phyloP scores from a whole-genome alignment of 2,113 vertebrate genomes.

The Coptodon bakossiorum region DNA sequence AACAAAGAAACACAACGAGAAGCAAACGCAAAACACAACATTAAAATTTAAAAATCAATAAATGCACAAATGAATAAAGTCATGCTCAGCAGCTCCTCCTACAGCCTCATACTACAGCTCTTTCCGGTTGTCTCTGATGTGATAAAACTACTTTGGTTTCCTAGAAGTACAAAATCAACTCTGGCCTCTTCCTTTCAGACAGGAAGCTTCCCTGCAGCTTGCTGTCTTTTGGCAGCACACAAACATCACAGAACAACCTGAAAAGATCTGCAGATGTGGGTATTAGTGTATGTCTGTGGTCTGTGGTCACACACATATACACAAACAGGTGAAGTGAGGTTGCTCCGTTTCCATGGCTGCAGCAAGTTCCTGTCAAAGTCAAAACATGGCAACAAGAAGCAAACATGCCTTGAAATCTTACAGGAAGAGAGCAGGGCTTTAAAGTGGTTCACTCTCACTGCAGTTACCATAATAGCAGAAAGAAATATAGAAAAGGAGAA shows the following conservation, averaged over 20 bases:
- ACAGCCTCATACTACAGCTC: neutral
- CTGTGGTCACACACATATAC: neutral
- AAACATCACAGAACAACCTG: neutral
- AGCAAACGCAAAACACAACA: neutral
- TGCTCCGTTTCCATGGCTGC: neutral
- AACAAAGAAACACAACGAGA: neutral
- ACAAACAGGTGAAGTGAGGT: constrained; percentile 20
- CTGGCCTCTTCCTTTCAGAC: neutral
- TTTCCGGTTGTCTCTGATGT: neutral
- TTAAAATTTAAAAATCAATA: neutral
- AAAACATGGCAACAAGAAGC: neutral
- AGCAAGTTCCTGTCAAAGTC: constrained; percentile 24
- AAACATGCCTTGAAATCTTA: neutral
- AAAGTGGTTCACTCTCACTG: neutral
- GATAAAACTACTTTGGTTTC: neutral
- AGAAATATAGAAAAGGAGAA: neutral
- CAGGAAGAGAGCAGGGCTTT: neutral
- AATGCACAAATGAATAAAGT: neutral
- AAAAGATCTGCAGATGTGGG: neutral
- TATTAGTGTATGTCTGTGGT: neutral
- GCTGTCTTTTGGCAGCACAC: neutral
- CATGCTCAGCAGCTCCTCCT: neutral
- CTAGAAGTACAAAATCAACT: neutral
- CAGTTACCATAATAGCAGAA: neutral
- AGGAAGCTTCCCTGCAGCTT: constrained; percentile 5